These are phyloP conservation scores for Megalonaias nervosa DNA, from an alignment of 1,140 invertebrate genomes.

Conservation along the genomic window DNA sequence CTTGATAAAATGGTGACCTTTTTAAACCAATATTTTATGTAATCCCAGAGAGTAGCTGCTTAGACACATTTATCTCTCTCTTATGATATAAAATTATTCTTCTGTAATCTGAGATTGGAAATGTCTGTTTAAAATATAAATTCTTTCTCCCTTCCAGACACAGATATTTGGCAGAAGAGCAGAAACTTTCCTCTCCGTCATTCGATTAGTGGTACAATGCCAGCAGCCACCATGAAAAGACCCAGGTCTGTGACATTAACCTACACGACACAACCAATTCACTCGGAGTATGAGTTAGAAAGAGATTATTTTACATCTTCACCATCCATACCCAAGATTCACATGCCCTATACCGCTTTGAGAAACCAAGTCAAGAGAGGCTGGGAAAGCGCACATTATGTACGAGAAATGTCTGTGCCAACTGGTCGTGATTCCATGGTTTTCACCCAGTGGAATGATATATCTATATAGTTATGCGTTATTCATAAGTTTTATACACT, in stretches of 20 bases:
- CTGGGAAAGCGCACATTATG: constrained; percentile 61
- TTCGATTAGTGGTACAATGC: constrained; percentile 53
- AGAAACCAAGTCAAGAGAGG: constrained; percentile 55
- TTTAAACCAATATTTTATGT: too few species aligned
- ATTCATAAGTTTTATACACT: too few species aligned
- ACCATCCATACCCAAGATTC: constrained; percentile 64
- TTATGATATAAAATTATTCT: too few species aligned
- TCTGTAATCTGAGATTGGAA: too few species aligned
- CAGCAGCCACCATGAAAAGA: constrained; percentile 62
- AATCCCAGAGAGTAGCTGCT: too few species aligned
- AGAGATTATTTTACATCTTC: constrained; percentile 51
- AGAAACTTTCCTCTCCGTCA: constrained; percentile 51
- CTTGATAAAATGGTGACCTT: too few species aligned
- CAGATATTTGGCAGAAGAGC: constrained; percentile 26
- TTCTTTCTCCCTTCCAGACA: constrained; percentile 23
- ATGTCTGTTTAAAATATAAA: constrained; percentile 4
- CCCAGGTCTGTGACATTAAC: constrained; percentile 43
- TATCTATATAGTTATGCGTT: constrained; percentile 44
- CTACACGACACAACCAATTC: constrained; percentile 52
- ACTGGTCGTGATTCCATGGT: constrained; percentile 63
- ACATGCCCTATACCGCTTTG: constrained; percentile 67
- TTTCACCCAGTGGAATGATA: constrained; percentile 64
- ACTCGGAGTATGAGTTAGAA: constrained; percentile 55
- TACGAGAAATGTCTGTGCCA: constrained; percentile 61
- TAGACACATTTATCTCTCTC: too few species aligned